phyloP scores from a whole-genome alignment of 2,797 vertebrate species.

The Oreochromis grahami region DNA sequence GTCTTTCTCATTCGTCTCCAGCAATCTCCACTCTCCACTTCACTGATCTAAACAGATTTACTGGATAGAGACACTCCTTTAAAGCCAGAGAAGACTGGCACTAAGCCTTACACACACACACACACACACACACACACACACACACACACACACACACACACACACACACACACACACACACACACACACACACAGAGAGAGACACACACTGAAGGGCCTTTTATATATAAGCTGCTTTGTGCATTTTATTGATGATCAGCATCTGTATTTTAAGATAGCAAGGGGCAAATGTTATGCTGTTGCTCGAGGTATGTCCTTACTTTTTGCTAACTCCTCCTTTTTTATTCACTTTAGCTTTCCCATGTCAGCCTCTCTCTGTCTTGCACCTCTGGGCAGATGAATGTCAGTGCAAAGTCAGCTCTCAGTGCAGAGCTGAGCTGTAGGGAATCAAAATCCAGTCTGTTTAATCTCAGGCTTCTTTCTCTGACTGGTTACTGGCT shows the following conservation, averaged over 20 bases:
- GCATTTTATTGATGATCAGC: neutral
- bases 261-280: slow-evolving; percentile 5
- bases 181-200: neutral
- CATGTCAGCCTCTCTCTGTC: neutral
- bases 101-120: neutral
- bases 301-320: neutral
- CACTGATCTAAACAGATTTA: slow-evolving; percentile 28
- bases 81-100: slow-evolving; percentile 14
- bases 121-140: neutral
- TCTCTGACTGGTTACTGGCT: neutral
- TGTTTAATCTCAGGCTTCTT: neutral
- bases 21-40: neutral
- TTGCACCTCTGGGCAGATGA: slow-evolving; percentile 6
- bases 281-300: neutral
- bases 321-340: neutral
- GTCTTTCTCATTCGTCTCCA: slow-evolving; percentile 1
- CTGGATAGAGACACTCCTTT: slow-evolving; percentile 11
- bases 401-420: slow-evolving; percentile 39
- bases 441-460: neutral
- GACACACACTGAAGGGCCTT: neutral
- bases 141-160: neutral
- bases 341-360: neutral
- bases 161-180: neutral
- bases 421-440: neutral
- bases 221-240: neutral